Percentiles rank a stretch among this genome's conserved stretches.
Evolutionary conservation across 2,888 invertebrate genomes (phyloP).

Genomic region (Stenolophus ochropezus): DNA sequence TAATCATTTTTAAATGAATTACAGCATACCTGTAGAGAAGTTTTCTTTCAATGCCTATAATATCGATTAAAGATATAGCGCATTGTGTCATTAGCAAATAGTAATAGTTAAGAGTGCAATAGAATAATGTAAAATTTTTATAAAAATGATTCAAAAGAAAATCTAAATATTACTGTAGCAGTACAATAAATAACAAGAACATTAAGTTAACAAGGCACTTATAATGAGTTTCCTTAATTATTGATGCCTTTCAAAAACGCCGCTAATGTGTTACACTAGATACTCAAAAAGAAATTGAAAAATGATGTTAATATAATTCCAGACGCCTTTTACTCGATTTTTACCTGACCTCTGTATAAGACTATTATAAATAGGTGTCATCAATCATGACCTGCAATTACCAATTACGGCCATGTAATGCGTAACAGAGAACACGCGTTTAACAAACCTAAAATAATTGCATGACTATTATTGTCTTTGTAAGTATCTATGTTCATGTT

Average conservation of each 20-base stretch:
- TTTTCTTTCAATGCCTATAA: too few relatives aligned
- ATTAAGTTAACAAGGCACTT: slow-evolving; percentile 47
- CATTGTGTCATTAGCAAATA: too few relatives aligned
- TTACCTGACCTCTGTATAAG: slow-evolving; percentile 48
- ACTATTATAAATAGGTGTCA: slow-evolving; percentile 55
- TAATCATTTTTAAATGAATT: too few relatives aligned
- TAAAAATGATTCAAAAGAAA: not conserved
- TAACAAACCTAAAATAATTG: not conserved
- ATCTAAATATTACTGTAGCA: not conserved
- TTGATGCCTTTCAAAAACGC: slow-evolving; percentile 64
- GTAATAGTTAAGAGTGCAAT: too few relatives aligned
- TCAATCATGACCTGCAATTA: slow-evolving; percentile 54
- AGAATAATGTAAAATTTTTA: too few relatives aligned
- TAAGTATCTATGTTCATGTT: too few relatives aligned
- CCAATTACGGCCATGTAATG: slow-evolving; percentile 49
- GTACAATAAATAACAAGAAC: not conserved
- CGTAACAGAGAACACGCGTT: not conserved
- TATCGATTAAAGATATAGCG: too few relatives aligned
- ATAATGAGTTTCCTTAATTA: slow-evolving; percentile 52
- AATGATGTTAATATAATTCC: slow-evolving; percentile 54
- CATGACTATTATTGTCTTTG: too few relatives aligned
- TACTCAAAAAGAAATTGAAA: slow-evolving; percentile 49
- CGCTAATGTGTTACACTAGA: slow-evolving; percentile 65
- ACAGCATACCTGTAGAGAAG: too few relatives aligned
- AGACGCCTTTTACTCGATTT: slow-evolving; percentile 36